phyloP scores from a whole-genome alignment of 2,888 invertebrate species.

The Acanthosepion esculentum region DNA sequence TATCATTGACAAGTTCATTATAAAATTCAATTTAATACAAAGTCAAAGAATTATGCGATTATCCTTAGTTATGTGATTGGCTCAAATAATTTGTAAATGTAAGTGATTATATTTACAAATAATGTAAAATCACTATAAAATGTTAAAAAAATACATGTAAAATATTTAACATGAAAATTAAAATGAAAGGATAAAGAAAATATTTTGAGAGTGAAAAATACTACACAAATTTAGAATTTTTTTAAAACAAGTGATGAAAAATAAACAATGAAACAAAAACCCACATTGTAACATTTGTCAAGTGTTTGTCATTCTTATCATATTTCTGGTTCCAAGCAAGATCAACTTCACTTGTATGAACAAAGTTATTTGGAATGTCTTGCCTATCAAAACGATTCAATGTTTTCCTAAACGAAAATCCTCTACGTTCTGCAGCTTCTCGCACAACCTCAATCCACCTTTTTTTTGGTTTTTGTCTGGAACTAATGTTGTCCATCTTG shows the following conservation, averaged over 20 bases:
- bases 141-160: not conserved
- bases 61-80: not conserved
- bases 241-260: not conserved
- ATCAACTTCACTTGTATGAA: conserved; percentile 38
- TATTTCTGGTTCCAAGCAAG: not conserved
- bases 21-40: not conserved
- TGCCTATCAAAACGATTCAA: not conserved
- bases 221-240: not conserved
- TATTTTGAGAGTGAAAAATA: not conserved
- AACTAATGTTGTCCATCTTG: conserved; percentile 24
- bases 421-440: conserved; percentile 39
- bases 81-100: not conserved
- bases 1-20: not conserved
- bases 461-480: conserved; percentile 36
- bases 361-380: not conserved
- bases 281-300: not conserved
- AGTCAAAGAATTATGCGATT: not conserved
- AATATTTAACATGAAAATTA: not conserved
- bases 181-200: not conserved
- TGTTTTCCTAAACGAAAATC: conserved; percentile 24
- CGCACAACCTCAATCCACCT: conserved; percentile 34
- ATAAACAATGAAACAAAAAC: not conserved
- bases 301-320: not conserved
- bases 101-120: not conserved
- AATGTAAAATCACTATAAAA: not conserved